Base-by-base conservation (phyloP, 1,140 invertebrate species). In the Drosophila bipectinata region DNA sequence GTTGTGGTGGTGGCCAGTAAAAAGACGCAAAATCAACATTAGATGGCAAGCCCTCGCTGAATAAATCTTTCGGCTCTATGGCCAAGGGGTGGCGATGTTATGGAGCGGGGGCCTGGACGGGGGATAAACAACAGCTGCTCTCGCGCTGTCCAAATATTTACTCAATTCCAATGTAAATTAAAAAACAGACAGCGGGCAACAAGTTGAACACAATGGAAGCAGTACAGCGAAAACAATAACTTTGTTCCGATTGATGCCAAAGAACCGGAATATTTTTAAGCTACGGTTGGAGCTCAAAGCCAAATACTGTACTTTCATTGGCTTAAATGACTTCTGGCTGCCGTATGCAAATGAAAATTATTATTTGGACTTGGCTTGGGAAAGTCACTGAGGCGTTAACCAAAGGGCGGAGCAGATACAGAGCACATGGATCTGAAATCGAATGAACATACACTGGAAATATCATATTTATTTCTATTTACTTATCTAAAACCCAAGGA, bases 151-250 rank as follows among this genome's bases (percentile, higher is more conserved):
- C 64, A 89, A 88, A 88, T 88, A 88, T 88, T 88, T 88, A 88
- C 78, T 74, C 84, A 88, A 83, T 83, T 79, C 76, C 83, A 88
- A 87, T 88, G 83, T 88, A 88, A 88, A 88, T 88, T 88, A 88
- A 89, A 87, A 88, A 88, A 75, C 79, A 82, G 80, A 74, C 68
- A 80, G 21, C 48, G 83, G 84, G 83, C 83, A 88, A 88, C 83
- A 88, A 88, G 83, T 88, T 88, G 72, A 73, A 75, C 68, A 81
- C 82, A 88, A 77, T 83, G 66, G 71, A 66, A 63, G 45, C 60
- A 71, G 48, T 28, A 24, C 14, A 9, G 49, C 28, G 51, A 67
- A 59, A 79, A 76, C 51, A 67, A 68, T 59, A 67, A 76, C 30
- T 67, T 49, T 12, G 30, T 62, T 32, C 37, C 53, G 49, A 18